Evolutionary conservation across 2,888 invertebrate species (phyloP), one percentile per base, ranked within the genome.

Genomic region (Drosophila ustulata): DNA sequence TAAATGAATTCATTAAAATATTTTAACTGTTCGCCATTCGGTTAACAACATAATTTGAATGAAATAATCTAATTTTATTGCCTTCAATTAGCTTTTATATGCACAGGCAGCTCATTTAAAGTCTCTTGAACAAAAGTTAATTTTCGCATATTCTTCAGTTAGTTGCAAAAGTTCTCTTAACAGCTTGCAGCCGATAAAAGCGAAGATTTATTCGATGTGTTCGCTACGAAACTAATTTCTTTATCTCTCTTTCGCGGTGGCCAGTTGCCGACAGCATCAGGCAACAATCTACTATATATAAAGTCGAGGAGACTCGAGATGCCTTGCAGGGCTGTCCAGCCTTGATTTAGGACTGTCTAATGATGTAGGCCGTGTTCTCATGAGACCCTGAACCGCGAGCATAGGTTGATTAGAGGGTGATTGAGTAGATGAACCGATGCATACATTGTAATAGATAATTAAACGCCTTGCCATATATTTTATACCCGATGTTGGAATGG

Each of bases 371-470:
- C 18, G 18, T 28, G 11, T 34, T 51, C 39, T 30, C 13, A 43
- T 23, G 37, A 51, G 51, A 45, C 55, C 13, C 43, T 41, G 32
- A 50, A 37, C 30, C 26, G 55, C 11, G 7, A 32, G 26, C 50
- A 32, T 23, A 37, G 46, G 9, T 23, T 56, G 57, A 26, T 26
- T 26, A n/a, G 23, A 32, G 43, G 53, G 26, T 26, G 41, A 23
- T 49, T 30, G 39, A 55, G 30, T 28, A 47, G 57, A 61, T 71
- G 51, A 70, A 56, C 52, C 49, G 63, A 70, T 57, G 58, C 59
- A 61, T 67, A 63, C 77, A 70, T 75, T 70, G 69, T 73, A 75
- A 78, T 78, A 68, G 72, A 78, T 84, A 71, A 75, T 84, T 70
- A 80, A 75, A 84, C 62, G 66, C 49, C 45, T 58, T 45, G 51